Evolutionary conservation across 2,113 vertebrate species (phyloP).

Genomic region (Varanus komodoensis): DNA sequence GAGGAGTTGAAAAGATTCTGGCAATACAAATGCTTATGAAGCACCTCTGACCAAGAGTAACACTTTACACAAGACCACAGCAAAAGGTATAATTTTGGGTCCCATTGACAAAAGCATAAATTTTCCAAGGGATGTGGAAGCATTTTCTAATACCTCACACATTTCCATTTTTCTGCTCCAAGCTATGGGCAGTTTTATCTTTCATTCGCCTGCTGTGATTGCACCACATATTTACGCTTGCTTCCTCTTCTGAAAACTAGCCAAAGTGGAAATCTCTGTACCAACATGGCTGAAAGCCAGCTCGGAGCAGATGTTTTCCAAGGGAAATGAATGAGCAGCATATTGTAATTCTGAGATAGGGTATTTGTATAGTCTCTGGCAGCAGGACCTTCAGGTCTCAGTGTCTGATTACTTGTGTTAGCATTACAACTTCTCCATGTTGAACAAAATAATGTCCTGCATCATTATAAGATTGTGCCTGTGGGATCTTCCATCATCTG

Average conservation of each 20-base stretch:
- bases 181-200: constrained; percentile 57
- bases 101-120: constrained; percentile 33
- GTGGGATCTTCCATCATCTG: constrained; percentile 4
- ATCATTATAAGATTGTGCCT: constrained; percentile 37
- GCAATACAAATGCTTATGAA: constrained; percentile 49
- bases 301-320: constrained; percentile 39
- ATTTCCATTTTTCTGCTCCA: constrained; percentile 43
- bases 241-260: constrained; percentile 55
- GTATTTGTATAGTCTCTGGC: constrained; percentile 19
- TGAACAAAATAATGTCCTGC: constrained; percentile 16
- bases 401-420: constrained; percentile 39
- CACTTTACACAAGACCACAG: constrained; percentile 34
- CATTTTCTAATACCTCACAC: constrained; percentile 36
- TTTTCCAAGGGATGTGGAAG: constrained; percentile 37
- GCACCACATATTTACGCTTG: constrained; percentile 32
- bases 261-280: constrained; percentile 39
- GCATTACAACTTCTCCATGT: constrained; percentile 11
- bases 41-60: constrained; percentile 52
- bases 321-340: constrained; percentile 56
- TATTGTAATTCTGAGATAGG: constrained; percentile 39
- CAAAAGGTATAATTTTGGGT: constrained; percentile 41
- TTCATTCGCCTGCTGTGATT: constrained; percentile 18
- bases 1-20: constrained; percentile 56
- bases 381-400: constrained; percentile 40
- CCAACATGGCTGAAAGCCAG: constrained; percentile 38